Evolutionary conservation across 1,140 invertebrate genomes (phyloP), one percentile per base, ranked within the genome.

Genomic region (Goniozus legneri): DNA sequence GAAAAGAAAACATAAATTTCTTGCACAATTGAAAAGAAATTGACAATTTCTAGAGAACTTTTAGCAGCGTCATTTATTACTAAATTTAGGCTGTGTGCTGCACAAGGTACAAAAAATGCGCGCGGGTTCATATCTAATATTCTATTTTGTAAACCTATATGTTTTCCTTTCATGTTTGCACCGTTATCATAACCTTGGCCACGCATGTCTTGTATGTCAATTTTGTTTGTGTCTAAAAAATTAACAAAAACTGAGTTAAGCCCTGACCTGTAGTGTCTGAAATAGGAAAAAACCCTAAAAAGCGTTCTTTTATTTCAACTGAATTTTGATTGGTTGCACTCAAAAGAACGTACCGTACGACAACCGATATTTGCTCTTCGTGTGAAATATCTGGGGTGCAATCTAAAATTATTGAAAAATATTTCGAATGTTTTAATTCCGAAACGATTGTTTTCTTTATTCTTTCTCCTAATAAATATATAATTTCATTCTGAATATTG

Each of bases 1-100:
- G 64, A 60, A 61, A 62, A 63, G 49, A 62, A 59, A 30, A 50
- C 24, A 54, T 60, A 68, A 32, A 67, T 46, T 51, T 56, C 38
- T 53, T 62, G 63, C 24, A 67, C 27, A 34, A 56, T 48, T 27
- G 13, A 19, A 43, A 64, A 64, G 47, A 64, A 62, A 33, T 33
- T 44, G 32, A 43, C 34, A 16, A 41, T 50, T 43, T 47, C 22
- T 18, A 30, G 12, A 43, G n/a, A 47, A 2, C 35, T 34, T 50
- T 59, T 56, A 1, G 44, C 52, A 31, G 47, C 39, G 50, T 65
- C 56, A 44, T 58, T 54, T 12, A 64, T 31, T 16, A 42, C 46
- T 10, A 47, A 3, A 47, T 39, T 35, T 0, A 45, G 19, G 3
- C 18, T 16, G 16, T 35, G 8, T 7, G 13, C 18, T 10, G 13